Evolutionary conservation across 2,888 invertebrate species (phyloP), one percentile per base, ranked within the genome.

Genomic region (Ichneumoninae sp.): DNA sequence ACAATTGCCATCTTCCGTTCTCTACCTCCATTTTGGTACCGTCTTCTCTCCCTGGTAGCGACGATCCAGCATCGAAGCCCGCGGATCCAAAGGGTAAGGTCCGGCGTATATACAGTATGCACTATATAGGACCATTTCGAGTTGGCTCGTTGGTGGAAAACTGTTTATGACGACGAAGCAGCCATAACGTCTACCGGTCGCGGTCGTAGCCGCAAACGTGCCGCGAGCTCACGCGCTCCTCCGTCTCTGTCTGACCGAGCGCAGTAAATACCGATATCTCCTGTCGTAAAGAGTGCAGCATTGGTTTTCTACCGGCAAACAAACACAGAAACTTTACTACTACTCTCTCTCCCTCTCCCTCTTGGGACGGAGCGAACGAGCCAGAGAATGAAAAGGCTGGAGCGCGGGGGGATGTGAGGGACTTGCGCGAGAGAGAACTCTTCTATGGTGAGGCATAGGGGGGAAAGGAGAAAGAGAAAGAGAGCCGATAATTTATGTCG

Each of bases 401-500:
- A 68, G 70, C 52, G 78, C 74, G 81, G 78, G 36, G 60, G 50
- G 40, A 47, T 75, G 75, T 66, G 80, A 52, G 57, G 16, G 36
- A 47, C 57, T 78, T 70, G 70, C n/a, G 40, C 74, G 63, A 66
- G 80, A 75, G 81, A 57, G 13, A 44, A 30, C 10, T 63, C 63
- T 63, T 13, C 30, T 63, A 30, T 63, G 16, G 16, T n/a, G 70
- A 74, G 57, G 74, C 76, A 63, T 65, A 85, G 83, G 83, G 82
- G 78, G 78, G 73, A 65, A 69, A 22, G 54, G 73, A 66, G 75
- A 54, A 81, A 30, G 52, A 81, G 85, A 85, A 65, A 87, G 85
- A 78, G 86, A 84, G 83, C 85, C 87, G 87, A 89, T 93, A 93
- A 93, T 93, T 93, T 92, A 93, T 92, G 92, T 93, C 92, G 89